Base-by-base conservation (phyloP, 2,888 invertebrate genomes). In the Noctua pronuba region DNA sequence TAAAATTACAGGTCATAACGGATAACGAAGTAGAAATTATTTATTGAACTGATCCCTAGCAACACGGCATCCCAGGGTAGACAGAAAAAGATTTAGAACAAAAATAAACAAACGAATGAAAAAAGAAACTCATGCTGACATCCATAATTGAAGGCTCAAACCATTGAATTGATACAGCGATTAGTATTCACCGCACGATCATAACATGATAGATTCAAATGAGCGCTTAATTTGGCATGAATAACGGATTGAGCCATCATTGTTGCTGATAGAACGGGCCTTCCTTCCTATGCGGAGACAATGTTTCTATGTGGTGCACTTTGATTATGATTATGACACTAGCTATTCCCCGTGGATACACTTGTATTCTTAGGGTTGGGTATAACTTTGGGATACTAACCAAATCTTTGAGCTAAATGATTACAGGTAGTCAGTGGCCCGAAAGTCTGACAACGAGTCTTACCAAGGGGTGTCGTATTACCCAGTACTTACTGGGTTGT, bases 221-320 rank as follows among this genome's bases (percentile, higher is more conserved):
- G 82, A 80, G 67, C 67, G 82, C 85, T 86, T 85, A 87, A 90
- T 90, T 88, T 84, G 90, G 91, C 73, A 52, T 83, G 80, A 86
- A 77, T 91, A 91, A 90, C 92, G 91, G 91, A 82, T 72, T 79
- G 38, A 31, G 11, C 65, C 60, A 75, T 75, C 68, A 71, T 77
- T 79, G 79, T 79, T 67, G 44, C 24, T 70, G 38, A 58, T 67
- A 55, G 60, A 83, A 73, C 49, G 35, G 64, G 28, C n/a, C 72
- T 74, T 83, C 84, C 84, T 86, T 74, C 41, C 55, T 79, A 4
- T 41, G 28, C 2, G 41, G n/a, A 24, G 24, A 35, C 44, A 77
- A 35, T 72, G 28, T 69, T 35, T 62, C 21, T 35, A 11, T 62
- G 62, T 62, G 31, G 62, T 62, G 31, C 60, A 35, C 60, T 31